These are phyloP conservation scores for Proterorhinus semilunaris DNA, from an alignment of 2,113 vertebrate species.

Conservation along the genomic window DNA sequence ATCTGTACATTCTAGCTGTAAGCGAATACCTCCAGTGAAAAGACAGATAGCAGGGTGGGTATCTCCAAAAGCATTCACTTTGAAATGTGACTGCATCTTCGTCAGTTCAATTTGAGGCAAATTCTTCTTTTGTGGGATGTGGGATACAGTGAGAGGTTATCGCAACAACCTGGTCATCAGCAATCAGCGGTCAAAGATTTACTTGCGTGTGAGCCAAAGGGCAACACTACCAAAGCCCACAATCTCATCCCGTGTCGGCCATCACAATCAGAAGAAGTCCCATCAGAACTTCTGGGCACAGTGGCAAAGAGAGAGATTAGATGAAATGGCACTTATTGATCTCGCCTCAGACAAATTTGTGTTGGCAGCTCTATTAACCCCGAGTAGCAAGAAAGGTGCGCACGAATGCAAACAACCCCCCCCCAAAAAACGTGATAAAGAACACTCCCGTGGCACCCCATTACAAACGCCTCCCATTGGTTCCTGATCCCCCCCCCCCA, in stretches of 20 bases:
- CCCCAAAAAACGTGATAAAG: no score
- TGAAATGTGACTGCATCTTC: background rate
- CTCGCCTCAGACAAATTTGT: no score
- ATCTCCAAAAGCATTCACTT: background rate
- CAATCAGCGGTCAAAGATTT: slow-evolving; percentile 5
- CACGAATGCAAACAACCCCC: no score
- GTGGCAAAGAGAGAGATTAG: no score
- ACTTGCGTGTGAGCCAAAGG: slow-evolving; percentile 1
- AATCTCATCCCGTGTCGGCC: background rate
- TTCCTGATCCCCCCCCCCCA: no score
- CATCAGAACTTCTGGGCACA: no score
- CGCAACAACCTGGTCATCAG: background rate
- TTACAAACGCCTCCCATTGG: background rate
- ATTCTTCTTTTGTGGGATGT: slow-evolving; percentile 1
- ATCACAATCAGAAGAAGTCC: background rate
- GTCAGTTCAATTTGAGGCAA: background rate
- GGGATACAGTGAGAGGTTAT: background rate
- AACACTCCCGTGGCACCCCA: background rate
- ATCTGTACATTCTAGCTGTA: background rate
- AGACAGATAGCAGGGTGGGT: background rate
- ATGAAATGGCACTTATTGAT: no score
- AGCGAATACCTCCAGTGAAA: background rate
- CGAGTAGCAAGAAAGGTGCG: no score
- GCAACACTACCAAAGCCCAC: background rate
- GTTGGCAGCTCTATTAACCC: no score